Evolutionary conservation across 2,888 invertebrate genomes (phyloP), one percentile per base, ranked within the genome.

Genomic region (Pimpla rufipes): DNA sequence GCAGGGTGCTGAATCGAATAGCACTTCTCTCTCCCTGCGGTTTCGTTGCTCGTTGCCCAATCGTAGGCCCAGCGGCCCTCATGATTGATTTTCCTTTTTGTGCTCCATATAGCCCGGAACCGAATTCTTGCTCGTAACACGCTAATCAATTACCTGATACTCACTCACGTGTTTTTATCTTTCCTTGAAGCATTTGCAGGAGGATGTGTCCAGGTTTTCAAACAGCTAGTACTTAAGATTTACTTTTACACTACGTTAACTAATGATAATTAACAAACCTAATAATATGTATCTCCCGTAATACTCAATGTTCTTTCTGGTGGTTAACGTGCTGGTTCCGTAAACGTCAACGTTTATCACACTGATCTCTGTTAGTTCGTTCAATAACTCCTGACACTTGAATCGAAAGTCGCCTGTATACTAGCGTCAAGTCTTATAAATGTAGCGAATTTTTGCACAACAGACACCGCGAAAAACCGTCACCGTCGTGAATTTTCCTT

Each of bases 131-230:
- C n/a, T 83, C 77, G 88, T 85, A 3, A 91, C 89, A 91, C 88
- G 88, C 86, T 90, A 89, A 90, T 88, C 85, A 88, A 90, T 91
- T 62, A 88, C 85, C 86, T 90, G 88, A 89, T 91, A 91, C 90
- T 91, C 90, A 90, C 88, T 91, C 89, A 91, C 90, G 88, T 91
- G 90, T 93, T 93, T 86, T 86, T 93, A 88, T 92, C 91, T 92
- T 90, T 88, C 88, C 87, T 90, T 90, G 91, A 93, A 92, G 93
- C 93, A 92, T 93, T 93, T 93, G 91, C 93, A 93, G 93, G 93
- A 93, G 92, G 93, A 93, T 92, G 86, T 87, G 91, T 90, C 92
- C 93, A 93, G 93, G 93, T 93, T 93, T 93, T 92, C 89, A 89
- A 92, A 91, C 91, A 91, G 89, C 91, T 93, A 92, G 92, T 92